These are phyloP conservation scores for Chymomyza caudatula DNA, from an alignment of 2,888 invertebrate genomes.

Conservation along the genomic window DNA sequence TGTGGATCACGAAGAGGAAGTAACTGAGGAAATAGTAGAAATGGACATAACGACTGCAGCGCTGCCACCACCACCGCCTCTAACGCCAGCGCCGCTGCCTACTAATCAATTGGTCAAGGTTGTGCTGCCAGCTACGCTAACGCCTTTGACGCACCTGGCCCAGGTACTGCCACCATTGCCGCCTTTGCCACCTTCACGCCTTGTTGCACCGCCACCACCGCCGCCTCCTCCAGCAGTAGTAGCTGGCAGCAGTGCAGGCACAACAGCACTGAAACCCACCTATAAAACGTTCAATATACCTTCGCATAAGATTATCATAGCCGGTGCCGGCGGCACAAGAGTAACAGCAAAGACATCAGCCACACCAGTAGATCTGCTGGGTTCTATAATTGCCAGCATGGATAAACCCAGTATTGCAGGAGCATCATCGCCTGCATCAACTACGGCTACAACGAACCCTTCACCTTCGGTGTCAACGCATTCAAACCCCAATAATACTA, in stretches of 20 bases:
- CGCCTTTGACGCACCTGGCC: conserved; percentile 46
- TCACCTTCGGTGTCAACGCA: conserved; percentile 49
- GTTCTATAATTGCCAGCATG: conserved; percentile 78
- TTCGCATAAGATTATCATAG: conserved; percentile 59
- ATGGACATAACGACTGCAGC: conserved; percentile 33
- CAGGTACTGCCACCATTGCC: conserved; percentile 50
- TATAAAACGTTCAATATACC: conserved; percentile 62
- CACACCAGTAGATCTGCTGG: conserved; percentile 74
- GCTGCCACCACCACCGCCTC: conserved; percentile 31
- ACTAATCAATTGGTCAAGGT: conserved; percentile 53
- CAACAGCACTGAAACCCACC: conserved; percentile 35
- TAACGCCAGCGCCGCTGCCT: conserved; percentile 29
- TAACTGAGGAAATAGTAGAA: conserved; percentile 63
- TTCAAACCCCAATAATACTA: conserved; percentile 42
- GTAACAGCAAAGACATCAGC: conserved; percentile 34
- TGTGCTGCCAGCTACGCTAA: conserved; percentile 47
- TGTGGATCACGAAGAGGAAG: conserved; percentile 76
- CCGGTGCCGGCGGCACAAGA: conserved; percentile 35
- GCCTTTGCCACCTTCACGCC: conserved; percentile 39
- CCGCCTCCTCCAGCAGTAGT: conserved; percentile 48
- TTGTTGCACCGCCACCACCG: conserved; percentile 46
- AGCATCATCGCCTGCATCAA: conserved; percentile 34
- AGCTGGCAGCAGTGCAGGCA: conserved; percentile 8
- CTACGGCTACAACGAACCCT: conserved; percentile 4
- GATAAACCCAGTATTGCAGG: conserved; percentile 68